Percentiles rank a stretch among this genome's conserved stretches.
Evolutionary conservation across 1,140 invertebrate species (phyloP).

Genomic region (Bacillus rossius): DNA sequence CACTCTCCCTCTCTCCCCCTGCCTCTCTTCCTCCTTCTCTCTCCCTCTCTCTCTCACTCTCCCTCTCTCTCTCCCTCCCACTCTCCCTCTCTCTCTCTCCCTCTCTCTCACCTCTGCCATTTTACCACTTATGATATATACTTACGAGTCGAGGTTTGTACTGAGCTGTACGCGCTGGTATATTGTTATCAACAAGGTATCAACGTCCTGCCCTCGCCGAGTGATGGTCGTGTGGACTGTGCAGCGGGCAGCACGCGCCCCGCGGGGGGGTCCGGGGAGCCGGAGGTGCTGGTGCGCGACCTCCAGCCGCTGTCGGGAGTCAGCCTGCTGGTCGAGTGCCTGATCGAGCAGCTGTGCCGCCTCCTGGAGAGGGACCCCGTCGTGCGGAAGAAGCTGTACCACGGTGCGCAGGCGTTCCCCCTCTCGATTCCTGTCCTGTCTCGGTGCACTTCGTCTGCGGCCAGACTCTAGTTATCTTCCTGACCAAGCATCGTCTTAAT

Average conservation of each 20-base stretch:
- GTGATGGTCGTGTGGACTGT: too few relatives aligned
- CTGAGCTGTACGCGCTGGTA: too few relatives aligned
- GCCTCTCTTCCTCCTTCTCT: neutral
- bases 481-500: too few relatives aligned
- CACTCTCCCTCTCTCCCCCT: neutral
- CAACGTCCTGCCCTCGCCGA: too few relatives aligned
- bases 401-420: constrained; percentile 39
- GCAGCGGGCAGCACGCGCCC: constrained; percentile 5
- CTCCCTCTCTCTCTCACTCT: neutral
- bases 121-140: too few relatives aligned
- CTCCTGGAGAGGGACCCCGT: constrained; percentile 51
- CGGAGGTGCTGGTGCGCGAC: neutral
- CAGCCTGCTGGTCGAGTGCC: constrained; percentile 55
- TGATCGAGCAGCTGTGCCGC: constrained; percentile 55
- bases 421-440: too few relatives aligned
- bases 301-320: constrained; percentile 42
- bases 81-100: neutral
- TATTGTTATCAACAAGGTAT: too few relatives aligned
- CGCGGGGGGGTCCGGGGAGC: neutral
- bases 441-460: too few relatives aligned
- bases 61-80: neutral
- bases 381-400: constrained; percentile 51
- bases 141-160: too few relatives aligned
- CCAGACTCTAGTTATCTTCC: too few relatives aligned
- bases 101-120: neutral